Base-by-base conservation (phyloP, 1,140 invertebrate genomes). In the Lasaia peninsularis region DNA sequence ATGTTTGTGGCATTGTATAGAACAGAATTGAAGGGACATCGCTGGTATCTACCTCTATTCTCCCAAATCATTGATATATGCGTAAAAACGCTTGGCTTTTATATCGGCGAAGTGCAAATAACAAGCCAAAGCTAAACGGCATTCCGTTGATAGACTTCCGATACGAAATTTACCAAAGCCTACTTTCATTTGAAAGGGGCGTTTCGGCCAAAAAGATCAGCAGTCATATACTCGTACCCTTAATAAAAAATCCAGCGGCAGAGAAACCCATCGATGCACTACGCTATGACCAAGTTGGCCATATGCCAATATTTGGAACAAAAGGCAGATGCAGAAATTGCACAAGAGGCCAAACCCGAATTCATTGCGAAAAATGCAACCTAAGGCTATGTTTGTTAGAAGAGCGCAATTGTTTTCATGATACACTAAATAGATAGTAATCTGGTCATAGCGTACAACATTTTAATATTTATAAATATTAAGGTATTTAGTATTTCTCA, bases 1-100 rank as follows among this genome's bases (percentile, higher is more conserved):
- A 69, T 69, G 65, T 58, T 67, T 32, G 54, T 63, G 34, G 65
- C 60, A 55, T 60, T 67, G 34, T 66, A 69, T 58, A 63, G 64
- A 62, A 67, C 58, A 3, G 52, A 63, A 33, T 57, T 66, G 55
- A 64, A 65, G 62, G 60, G 64, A 60, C 64, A 67, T 37, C 50
- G 62, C 60, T 67, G 56, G 60, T 64, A 67, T 52, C 60, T 62
- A 62, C 56, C 59, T 1, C 59, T 63, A 62, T 66, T 66, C 62
- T 62, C 56, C n/a, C 63, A 69, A 62, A 64, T 68, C 11, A 57
- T 64, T 58, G 58, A 69, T 34, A 62, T 63, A 44, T 64, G 62
- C 57, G 49, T 59, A 31, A 63, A 63, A 24, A 24, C 24, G 24
- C 24, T 1, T 24, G 24, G 24, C 24, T 24, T 24, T 24, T 63